phyloP scores from a whole-genome alignment of 2,888 invertebrate genomes.

The Nesidiocoris tenuis region DNA sequence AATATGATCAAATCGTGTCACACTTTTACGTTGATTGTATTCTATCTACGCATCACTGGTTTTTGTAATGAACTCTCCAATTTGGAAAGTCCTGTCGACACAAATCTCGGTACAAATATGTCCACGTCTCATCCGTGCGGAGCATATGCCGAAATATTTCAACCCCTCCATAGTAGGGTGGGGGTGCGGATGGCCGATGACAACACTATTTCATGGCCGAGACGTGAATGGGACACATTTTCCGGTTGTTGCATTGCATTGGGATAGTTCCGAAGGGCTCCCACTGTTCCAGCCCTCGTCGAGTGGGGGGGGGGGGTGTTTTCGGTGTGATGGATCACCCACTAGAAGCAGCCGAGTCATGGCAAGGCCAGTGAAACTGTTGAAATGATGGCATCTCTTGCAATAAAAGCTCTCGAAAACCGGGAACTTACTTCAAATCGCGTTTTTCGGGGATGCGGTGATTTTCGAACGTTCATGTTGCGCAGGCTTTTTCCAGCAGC shows the following conservation, averaged over 20 bases:
- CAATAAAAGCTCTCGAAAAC: too few relatives aligned
- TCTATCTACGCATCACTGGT: too few relatives aligned
- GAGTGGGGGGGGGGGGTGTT: not conserved
- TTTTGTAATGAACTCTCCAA: too few relatives aligned
- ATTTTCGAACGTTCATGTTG: too few relatives aligned
- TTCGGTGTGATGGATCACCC: not conserved
- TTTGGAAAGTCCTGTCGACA: too few relatives aligned
- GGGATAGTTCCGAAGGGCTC: not conserved
- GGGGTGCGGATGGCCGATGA: not conserved
- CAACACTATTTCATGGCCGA: not conserved
- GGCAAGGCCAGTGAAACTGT: not conserved
- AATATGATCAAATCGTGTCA: too few relatives aligned
- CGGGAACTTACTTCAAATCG: too few relatives aligned
- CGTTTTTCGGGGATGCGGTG: too few relatives aligned
- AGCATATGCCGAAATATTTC: not conserved
- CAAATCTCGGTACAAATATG: not conserved
- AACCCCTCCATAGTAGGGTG: not conserved
- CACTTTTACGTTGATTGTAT: too few relatives aligned
- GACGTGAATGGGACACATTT: not conserved
- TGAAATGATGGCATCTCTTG: too few relatives aligned
- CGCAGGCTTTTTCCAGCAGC: too few relatives aligned
- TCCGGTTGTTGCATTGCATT: not conserved
- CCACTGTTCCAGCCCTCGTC: not conserved
- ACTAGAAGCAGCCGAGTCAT: not conserved
- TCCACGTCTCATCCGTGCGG: not conserved